A percentile compares a stretch with the other conserved stretches of the same genome.
Conservation (phyloP, 2,797 vertebrate genomes). For the Lacerta bilineata region DNA sequence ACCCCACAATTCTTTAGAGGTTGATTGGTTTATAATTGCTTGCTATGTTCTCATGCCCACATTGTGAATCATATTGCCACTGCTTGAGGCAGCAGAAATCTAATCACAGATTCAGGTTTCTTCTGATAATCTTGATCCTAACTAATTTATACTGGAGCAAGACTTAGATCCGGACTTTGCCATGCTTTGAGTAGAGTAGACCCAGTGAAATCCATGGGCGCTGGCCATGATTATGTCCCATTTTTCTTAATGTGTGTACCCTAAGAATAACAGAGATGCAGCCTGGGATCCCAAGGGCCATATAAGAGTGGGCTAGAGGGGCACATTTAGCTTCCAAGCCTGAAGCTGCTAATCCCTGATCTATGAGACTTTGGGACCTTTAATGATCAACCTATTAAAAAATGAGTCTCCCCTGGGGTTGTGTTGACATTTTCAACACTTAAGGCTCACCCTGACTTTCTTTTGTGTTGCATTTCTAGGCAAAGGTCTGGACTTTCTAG, state of each 20-base stretch:
- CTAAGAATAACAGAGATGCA: neutral
- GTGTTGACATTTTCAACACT: slow-evolving; percentile 6
- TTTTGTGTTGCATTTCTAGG: too few species aligned
- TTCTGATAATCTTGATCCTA: neutral
- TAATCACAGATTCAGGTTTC: slow-evolving; percentile 12
- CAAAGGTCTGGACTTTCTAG: too few species aligned
- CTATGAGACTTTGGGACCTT: slow-evolving; percentile 17
- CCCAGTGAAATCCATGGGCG: neutral
- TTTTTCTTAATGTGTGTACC: neutral
- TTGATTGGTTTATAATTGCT: slow-evolving; percentile 70
- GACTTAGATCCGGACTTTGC: neutral
- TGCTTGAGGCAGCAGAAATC: slow-evolving; percentile 56
- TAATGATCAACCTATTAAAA: slow-evolving; percentile 45
- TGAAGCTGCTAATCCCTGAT: too few species aligned
- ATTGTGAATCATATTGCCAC: slow-evolving; percentile 56
- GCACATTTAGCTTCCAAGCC: too few species aligned
- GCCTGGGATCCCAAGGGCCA: too few species aligned
- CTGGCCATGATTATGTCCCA: neutral
- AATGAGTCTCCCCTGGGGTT: neutral
- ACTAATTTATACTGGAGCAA: neutral
- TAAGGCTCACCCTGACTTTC: too few species aligned
- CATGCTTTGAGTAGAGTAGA: neutral
- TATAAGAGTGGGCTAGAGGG: too few species aligned
- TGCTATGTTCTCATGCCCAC: slow-evolving; percentile 53
- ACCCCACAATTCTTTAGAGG: slow-evolving; percentile 53